Conservation (phyloP, 2,113 vertebrate species). For the Tor tambroides region DNA sequence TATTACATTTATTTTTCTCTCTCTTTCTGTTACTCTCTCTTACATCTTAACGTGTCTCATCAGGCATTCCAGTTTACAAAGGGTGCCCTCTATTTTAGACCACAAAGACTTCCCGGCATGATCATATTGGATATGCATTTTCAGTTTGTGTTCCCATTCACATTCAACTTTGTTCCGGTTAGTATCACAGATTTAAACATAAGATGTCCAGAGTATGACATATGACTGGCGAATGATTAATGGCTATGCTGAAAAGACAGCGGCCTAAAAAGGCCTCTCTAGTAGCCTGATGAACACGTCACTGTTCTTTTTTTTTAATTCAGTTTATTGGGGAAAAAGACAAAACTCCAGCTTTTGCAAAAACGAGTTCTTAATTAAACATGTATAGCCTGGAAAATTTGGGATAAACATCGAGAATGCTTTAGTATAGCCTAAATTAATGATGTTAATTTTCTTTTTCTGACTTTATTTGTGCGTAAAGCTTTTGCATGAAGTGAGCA, state of each 20-base stretch:
- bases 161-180: background rate
- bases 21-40: background rate
- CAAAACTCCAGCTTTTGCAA: background rate
- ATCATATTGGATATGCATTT: background rate
- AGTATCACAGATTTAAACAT: background rate
- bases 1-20: conserved; percentile 14
- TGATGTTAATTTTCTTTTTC: background rate
- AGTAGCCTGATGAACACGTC: background rate
- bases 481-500: background rate
- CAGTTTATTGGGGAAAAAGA: background rate
- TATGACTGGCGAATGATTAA: background rate
- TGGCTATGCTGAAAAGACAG: background rate
- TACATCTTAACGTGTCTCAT: background rate
- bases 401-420: background rate
- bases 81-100: background rate
- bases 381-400: background rate
- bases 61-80: too few species aligned
- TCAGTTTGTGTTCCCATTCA: background rate
- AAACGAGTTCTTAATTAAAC: background rate
- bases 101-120: background rate
- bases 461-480: background rate
- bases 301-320: background rate
- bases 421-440: background rate
- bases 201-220: background rate
- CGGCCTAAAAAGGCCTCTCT: background rate